Conservation (phyloP, 2,113 vertebrate genomes). For the Parotia lawesii region DNA sequence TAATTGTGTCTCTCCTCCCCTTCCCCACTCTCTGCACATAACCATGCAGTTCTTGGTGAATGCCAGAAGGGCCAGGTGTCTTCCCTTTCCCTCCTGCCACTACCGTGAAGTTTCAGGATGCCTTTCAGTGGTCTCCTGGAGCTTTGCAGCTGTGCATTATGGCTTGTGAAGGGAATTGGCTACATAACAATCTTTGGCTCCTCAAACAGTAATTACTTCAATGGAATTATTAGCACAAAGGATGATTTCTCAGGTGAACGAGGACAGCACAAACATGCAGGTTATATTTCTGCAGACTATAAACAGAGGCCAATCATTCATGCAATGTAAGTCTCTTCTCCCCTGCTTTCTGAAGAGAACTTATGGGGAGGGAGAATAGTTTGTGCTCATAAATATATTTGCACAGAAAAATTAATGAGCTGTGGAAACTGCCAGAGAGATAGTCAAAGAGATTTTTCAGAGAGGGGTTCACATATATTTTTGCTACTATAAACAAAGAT, state of each 20-base stretch:
- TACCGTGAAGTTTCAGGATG: not conserved
- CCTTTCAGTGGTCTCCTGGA: not conserved
- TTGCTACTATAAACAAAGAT: not conserved
- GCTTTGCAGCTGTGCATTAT: slow-evolving; percentile 45
- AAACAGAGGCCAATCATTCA: not conserved
- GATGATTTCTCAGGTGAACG: slow-evolving; percentile 4
- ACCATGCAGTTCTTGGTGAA: not conserved
- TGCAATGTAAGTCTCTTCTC: not conserved
- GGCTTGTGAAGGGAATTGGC: not conserved
- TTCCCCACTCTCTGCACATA: not conserved
- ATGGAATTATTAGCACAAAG: not conserved
- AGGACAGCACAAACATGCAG: not conserved
- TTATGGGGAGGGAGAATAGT: not conserved
- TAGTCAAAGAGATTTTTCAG: not conserved
- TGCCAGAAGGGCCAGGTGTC: slow-evolving; percentile 49
- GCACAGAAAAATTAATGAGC: not conserved
- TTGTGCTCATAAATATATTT: not conserved
- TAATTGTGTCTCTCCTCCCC: not conserved
- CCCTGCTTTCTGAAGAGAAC: not conserved
- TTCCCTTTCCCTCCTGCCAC: not conserved
- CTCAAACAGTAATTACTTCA: slow-evolving; percentile 12
- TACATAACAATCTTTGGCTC: not conserved
- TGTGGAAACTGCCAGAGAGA: not conserved
- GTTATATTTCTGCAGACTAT: not conserved
- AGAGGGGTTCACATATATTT: not conserved